Conservation (phyloP, 2,113 vertebrate genomes). For the Psettodes erumei region DNA sequence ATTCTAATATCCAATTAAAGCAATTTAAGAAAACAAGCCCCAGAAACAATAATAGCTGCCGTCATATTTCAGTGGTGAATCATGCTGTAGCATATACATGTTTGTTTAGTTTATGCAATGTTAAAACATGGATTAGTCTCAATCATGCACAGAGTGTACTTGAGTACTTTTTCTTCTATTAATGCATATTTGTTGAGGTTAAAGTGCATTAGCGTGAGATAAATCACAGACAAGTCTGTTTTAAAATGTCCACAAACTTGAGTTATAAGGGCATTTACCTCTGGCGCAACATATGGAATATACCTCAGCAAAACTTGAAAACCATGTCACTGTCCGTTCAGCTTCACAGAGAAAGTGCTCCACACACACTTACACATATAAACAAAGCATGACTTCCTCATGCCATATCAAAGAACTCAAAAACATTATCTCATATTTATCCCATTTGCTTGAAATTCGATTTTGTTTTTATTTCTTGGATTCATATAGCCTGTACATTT, state of each 20-base stretch:
- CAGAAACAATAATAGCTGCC: constrained; percentile 41
- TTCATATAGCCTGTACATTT: background rate
- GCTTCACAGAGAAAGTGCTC: constrained; percentile 38
- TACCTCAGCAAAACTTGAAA: constrained; percentile 51
- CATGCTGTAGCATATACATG: constrained; percentile 1
- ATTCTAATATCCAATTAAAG: constrained; percentile 62
- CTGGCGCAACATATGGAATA: constrained; percentile 56
- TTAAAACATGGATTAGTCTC: constrained; percentile 47
- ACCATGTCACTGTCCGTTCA: constrained; percentile 41
- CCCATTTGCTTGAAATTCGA: constrained; percentile 13
- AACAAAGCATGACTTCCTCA: constrained; percentile 33
- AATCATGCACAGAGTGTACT: constrained; percentile 16
- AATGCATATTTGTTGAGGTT: constrained; percentile 55
- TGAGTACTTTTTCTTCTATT: constrained; percentile 25
- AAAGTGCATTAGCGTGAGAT: constrained; percentile 54
- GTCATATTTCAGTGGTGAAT: constrained; percentile 48
- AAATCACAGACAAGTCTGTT: constrained; percentile 52
- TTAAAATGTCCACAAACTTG: constrained; percentile 62
- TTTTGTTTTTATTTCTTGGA: constrained; percentile 1
- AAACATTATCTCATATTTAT: constrained; percentile 15
- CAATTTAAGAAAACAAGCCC: constrained; percentile 44
- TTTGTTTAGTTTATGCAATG: constrained; percentile 42
- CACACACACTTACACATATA: constrained; percentile 27
- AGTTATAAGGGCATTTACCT: constrained; percentile 65
- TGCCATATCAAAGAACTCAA: constrained; percentile 33